Evolutionary conservation across 2,888 invertebrate genomes (phyloP).

Genomic region (Sphecodes monilicornis): DNA sequence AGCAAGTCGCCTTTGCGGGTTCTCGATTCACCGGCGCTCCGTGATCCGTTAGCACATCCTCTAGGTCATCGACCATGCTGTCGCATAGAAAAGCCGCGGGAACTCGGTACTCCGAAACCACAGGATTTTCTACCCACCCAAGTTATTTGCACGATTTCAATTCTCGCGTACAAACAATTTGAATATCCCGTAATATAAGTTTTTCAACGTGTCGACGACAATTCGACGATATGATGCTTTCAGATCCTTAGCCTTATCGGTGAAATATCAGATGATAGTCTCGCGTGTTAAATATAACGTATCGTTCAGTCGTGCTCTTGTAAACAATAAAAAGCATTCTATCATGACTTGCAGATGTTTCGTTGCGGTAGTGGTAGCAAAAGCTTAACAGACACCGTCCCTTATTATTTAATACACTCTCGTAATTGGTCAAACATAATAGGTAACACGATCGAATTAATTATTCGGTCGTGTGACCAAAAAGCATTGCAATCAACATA

Average conservation of each 20-base stretch:
- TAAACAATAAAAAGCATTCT: neutral
- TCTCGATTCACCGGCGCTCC: constrained; percentile 62
- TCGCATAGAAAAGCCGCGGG: constrained; percentile 30
- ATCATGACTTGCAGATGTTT: neutral
- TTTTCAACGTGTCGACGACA: neutral
- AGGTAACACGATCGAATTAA: neutral
- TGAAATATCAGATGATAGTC: neutral
- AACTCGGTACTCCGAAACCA: constrained; percentile 14
- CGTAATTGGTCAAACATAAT: neutral
- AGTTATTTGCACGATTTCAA: neutral
- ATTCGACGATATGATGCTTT: neutral
- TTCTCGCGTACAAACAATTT: neutral
- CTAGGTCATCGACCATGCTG: constrained; percentile 74
- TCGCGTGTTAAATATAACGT: neutral
- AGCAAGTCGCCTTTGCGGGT: constrained; percentile 41
- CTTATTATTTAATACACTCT: neutral
- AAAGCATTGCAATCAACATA: no score
- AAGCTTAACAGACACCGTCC: neutral
- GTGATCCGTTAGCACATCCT: constrained; percentile 74
- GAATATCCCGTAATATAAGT: neutral
- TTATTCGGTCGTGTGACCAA: no score
- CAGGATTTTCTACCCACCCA: constrained; percentile 23
- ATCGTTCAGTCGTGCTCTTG: neutral
- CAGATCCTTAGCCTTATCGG: neutral
- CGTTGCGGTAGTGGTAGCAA: neutral